A percentile compares a stretch with the other conserved stretches of the same genome.
Evolutionary conservation across 2,113 vertebrate species (phyloP).

Genomic region (Chaetodon auriga): DNA sequence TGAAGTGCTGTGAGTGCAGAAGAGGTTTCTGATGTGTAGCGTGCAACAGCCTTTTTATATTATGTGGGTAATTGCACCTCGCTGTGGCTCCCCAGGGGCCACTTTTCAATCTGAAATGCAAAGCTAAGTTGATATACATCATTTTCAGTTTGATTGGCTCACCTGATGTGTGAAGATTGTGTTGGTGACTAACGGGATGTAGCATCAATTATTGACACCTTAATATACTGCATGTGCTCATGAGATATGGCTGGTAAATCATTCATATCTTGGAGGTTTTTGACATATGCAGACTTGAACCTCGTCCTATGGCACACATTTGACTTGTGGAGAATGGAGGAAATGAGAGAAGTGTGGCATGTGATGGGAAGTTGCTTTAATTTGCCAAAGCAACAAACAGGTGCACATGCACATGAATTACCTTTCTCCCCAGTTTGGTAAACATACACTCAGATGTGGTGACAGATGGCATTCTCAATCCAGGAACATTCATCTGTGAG

Average conservation of each 20-base stretch:
- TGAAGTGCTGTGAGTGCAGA: conserved; percentile 12
- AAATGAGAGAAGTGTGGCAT: conserved; percentile 42
- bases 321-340: conserved; percentile 16
- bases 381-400: conserved; percentile 66
- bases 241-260: conserved; percentile 51
- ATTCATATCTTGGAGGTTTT: conserved; percentile 55
- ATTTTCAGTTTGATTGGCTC: conserved; percentile 52
- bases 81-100: conserved; percentile 5
- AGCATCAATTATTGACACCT: conserved; percentile 65
- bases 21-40: conserved; percentile 35
- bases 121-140: conserved; percentile 46
- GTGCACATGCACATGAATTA: conserved; percentile 64
- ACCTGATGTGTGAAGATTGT: conserved; percentile 57
- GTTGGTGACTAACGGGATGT: conserved; percentile 26
- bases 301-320: not conserved
- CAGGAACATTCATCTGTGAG: conserved; percentile 58
- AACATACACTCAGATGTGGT: conserved; percentile 59
- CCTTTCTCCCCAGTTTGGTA: conserved; percentile 40
- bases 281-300: conserved; percentile 12
- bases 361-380: conserved; percentile 45
- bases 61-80: conserved; percentile 40
- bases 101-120: conserved; percentile 37
- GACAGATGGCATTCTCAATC: conserved; percentile 75
- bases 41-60: conserved; percentile 39
- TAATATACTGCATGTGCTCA: conserved; percentile 40